Base-by-base conservation (phyloP, 2,113 vertebrate genomes). In the Dipodomys stephensi region DNA sequence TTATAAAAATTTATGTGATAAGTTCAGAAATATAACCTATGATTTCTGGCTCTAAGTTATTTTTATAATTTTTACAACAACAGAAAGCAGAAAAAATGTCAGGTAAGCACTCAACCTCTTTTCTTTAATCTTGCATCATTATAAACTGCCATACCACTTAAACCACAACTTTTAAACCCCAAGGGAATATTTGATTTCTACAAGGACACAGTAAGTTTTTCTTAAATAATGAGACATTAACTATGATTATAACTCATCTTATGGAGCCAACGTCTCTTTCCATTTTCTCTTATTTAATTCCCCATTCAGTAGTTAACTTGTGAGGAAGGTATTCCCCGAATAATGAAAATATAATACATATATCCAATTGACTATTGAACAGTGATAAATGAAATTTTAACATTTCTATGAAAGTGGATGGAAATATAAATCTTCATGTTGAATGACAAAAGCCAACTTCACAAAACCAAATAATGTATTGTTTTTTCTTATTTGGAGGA, bases 161-260 rank as follows among this genome's bases (percentile, higher is more conserved):
- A 62, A 91, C 18, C 19, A 72, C 22, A 67, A 23, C 0, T 49
- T 77, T 46, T 64, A 68, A 72, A 73, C 77, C 3, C 5, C 13
- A 83, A 3, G 15, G 39, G 65, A 85, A 93, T 77, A 90, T 84
- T 44, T 68, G 27, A 88, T 78, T 88, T 88, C 64, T 46, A 39
- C 2, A 69, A 62, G 64, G 30, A 22, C 16, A 69, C 72, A 2
- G 49, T 53, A 68, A 39, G 6, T 57, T 83, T 91, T 32, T 68
- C 28, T 74, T 69, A 39, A n/a, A 67, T 62, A 64, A 46, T 71
- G 32, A 62, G 19, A 23, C 60, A 12, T 53, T 49, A n/a, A 23
- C 27, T 78, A 53, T 49, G 79, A 62, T 22, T 81, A 2, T 67
- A 20, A 88, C 71, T 28, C 35, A 25, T 90, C 27, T 85, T 71